These are phyloP conservation scores for Poeciliopsis occidentalis DNA, from an alignment of 2,113 vertebrate genomes.

Conservation along the genomic window DNA sequence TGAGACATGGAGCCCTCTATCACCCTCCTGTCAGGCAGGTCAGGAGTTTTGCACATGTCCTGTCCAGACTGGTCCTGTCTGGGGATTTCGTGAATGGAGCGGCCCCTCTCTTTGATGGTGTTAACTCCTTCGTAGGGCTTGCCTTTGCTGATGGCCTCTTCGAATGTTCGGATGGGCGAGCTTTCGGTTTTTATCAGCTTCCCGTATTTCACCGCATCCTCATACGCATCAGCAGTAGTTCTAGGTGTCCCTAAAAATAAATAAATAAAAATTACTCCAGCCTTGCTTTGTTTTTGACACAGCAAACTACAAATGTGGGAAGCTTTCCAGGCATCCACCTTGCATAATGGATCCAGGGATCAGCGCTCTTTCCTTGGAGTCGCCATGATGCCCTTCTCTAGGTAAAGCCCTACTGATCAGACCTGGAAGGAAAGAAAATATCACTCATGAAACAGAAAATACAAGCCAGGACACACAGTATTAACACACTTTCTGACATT, in stretches of 20 bases:
- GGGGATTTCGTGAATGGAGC: conserved; percentile 98
- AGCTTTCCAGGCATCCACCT: conserved; percentile 77
- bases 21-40: conserved; percentile 84
- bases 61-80: conserved; percentile 88
- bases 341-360: conserved; percentile 98
- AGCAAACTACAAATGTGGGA: neutral
- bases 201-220: conserved; percentile 92
- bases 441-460: conserved; percentile 9
- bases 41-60: conserved; percentile 92
- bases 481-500: too few species aligned
- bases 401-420: conserved; percentile 93
- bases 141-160: conserved; percentile 94
- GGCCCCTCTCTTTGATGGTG: conserved; percentile 97
- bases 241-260: conserved; percentile 89
- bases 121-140: conserved; percentile 95
- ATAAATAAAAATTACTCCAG: neutral
- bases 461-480: neutral
- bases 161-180: conserved; percentile 90
- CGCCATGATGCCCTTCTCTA: conserved; percentile 89
- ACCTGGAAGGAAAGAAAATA: conserved; percentile 73
- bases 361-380: conserved; percentile 90
- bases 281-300: neutral
- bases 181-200: conserved; percentile 97
- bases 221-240: conserved; percentile 88
- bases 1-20: conserved; percentile 94